Evolutionary conservation across 2,888 invertebrate genomes (phyloP).

Genomic region (Chaetogeoica ovagalla): DNA sequence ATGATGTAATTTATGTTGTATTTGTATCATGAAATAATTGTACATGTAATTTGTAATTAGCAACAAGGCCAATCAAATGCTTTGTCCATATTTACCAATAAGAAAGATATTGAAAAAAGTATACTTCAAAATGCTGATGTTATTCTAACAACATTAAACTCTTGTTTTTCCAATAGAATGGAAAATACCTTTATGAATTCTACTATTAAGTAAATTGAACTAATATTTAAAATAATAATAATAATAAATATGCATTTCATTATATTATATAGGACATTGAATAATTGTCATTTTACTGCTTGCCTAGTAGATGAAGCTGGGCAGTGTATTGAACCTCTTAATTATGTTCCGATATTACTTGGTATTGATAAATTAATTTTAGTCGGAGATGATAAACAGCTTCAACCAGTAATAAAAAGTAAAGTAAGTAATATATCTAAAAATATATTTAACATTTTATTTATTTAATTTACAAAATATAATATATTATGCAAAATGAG

Average conservation of each 20-base stretch:
- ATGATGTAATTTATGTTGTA: not conserved
- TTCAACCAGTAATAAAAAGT: constrained; percentile 79
- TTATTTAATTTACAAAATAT: no score
- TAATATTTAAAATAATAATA: not conserved
- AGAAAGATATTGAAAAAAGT: constrained; percentile 58
- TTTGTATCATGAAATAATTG: not conserved
- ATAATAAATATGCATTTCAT: not conserved
- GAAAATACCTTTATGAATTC: constrained; percentile 59
- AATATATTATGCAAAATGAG: no score
- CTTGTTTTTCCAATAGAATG: constrained; percentile 60
- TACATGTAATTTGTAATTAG: constrained; percentile 26
- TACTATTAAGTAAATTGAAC: constrained; percentile 17
- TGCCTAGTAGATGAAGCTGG: constrained; percentile 88
- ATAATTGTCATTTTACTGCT: constrained; percentile 56
- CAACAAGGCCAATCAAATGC: constrained; percentile 33
- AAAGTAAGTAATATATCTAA: constrained; percentile 62
- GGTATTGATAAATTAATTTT: constrained; percentile 75
- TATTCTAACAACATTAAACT: constrained; percentile 72
- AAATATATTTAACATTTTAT: not conserved
- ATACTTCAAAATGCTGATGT: constrained; percentile 68
- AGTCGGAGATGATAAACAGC: constrained; percentile 85
- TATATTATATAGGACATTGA: constrained; percentile 53
- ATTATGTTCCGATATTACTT: constrained; percentile 76
- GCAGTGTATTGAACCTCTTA: constrained; percentile 82
- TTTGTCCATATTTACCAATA: constrained; percentile 31